Percentiles rank a stretch among this genome's conserved stretches.
Evolutionary conservation across 2,888 invertebrate species (phyloP).

Genomic region (Malacosoma neustria): DNA sequence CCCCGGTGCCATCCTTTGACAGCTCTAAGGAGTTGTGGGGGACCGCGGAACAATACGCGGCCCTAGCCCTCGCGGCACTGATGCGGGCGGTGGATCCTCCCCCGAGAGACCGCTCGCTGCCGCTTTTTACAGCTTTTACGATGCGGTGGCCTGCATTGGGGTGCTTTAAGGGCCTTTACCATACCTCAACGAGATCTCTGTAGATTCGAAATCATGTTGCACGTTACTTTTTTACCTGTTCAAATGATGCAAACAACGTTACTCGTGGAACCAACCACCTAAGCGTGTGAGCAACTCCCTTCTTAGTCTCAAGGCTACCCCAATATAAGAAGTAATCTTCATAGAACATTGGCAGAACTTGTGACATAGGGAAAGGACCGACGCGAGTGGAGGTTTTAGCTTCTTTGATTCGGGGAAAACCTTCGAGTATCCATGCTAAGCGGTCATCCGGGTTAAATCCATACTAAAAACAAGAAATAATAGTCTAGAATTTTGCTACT

Average conservation of each 20-base stretch:
- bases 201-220: no score
- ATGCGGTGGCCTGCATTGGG: no score
- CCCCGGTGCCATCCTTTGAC: no score
- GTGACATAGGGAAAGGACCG: conserved; percentile 61
- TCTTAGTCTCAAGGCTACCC: conserved; percentile 66
- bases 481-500: no score
- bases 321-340: conserved; percentile 79
- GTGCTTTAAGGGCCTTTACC: no score
- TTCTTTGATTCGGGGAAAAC: conserved; percentile 60
- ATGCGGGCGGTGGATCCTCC: no score
- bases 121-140: no score
- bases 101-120: no score
- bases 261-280: conserved; percentile 78
- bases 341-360: conserved; percentile 69
- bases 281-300: conserved; percentile 52
- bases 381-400: conserved; percentile 66
- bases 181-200: no score
- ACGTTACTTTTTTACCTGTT: conserved; percentile 78
- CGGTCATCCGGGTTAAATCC: conserved; percentile 58
- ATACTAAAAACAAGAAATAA: conserved; percentile 39
- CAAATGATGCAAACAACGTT: conserved; percentile 70
- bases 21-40: no score
- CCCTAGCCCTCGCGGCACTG: no score
- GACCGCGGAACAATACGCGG: no score
- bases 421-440: conserved; percentile 52